Conservation (phyloP, 2,888 invertebrate genomes). For the Erebia palarica region DNA sequence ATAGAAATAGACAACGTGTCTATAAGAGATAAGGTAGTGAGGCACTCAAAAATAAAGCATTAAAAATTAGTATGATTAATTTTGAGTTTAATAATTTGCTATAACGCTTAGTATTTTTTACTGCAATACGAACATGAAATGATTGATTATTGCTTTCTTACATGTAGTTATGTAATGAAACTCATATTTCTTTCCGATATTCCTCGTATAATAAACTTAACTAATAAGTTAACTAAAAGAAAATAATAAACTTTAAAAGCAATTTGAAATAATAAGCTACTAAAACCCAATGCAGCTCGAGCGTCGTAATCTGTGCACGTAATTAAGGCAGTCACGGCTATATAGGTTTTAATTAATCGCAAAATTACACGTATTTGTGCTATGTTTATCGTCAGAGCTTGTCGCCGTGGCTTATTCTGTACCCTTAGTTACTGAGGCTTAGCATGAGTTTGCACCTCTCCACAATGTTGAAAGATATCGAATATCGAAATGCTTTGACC, state of each 20-base stretch:
- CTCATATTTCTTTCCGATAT: not conserved
- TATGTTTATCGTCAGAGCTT: conserved; percentile 55
- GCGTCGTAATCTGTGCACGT: conserved; percentile 50
- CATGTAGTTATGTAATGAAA: not conserved
- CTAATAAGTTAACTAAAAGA: too few relatives aligned
- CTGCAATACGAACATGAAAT: too few relatives aligned
- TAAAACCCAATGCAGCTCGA: conserved; percentile 65
- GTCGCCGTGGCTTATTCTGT: conserved; percentile 51
- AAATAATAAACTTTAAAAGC: not conserved
- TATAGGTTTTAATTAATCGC: conserved; percentile 80
- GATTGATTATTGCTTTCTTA: too few relatives aligned
- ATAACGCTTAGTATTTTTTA: too few relatives aligned
- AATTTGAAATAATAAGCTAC: conserved; percentile 33
- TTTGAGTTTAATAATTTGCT: too few relatives aligned
- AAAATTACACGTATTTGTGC: conserved; percentile 73
- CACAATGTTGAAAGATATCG: too few relatives aligned
- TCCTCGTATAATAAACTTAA: not conserved
- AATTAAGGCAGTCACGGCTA: conserved; percentile 75
- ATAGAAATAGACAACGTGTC: too few relatives aligned
- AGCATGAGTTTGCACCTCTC: too few relatives aligned
- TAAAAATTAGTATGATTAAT: too few relatives aligned
- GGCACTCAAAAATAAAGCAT: too few relatives aligned
- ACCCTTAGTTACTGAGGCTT: not conserved
- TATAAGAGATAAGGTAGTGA: too few relatives aligned
- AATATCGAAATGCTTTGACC: too few relatives aligned